Conservation (phyloP, 2,888 invertebrate species). For the Endomychus coccineus region DNA sequence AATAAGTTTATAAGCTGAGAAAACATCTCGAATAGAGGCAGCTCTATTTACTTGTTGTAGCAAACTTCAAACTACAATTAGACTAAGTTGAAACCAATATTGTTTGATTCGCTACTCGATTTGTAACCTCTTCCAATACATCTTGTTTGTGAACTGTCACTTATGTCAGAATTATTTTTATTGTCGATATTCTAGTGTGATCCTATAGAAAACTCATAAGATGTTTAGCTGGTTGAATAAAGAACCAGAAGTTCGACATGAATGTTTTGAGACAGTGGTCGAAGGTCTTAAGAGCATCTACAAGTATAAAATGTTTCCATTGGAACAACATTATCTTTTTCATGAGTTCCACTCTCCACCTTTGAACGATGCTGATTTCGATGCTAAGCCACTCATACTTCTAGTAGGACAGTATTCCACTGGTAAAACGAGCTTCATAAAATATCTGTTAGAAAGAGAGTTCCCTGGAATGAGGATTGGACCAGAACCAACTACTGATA, state of each 20-base stretch:
- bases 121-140: too few species aligned
- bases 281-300: conserved; percentile 93
- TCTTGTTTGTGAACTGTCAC: too few species aligned
- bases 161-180: too few species aligned
- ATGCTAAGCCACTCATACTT: conserved; percentile 96
- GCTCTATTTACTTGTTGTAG: too few species aligned
- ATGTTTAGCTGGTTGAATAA: conserved; percentile 85
- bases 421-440: conserved; percentile 93
- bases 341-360: conserved; percentile 94
- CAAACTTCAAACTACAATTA: too few species aligned
- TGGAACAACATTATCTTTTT: conserved; percentile 85
- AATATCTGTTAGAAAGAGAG: conserved; percentile 85
- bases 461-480: conserved; percentile 98
- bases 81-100: too few species aligned
- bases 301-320: conserved; percentile 79
- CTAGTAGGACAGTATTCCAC: conserved; percentile 97
- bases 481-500: conserved; percentile 98
- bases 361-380: conserved; percentile 93
- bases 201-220: too few species aligned
- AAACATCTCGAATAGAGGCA: too few species aligned
- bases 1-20: too few species aligned
- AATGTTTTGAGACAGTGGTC: conserved; percentile 80
- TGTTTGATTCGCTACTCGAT: too few species aligned
- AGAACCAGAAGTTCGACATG: conserved; percentile 56
- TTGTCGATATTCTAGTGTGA: too few species aligned